Conservation (phyloP, 2,113 vertebrate species). For the Antechinus flavipes region DNA sequence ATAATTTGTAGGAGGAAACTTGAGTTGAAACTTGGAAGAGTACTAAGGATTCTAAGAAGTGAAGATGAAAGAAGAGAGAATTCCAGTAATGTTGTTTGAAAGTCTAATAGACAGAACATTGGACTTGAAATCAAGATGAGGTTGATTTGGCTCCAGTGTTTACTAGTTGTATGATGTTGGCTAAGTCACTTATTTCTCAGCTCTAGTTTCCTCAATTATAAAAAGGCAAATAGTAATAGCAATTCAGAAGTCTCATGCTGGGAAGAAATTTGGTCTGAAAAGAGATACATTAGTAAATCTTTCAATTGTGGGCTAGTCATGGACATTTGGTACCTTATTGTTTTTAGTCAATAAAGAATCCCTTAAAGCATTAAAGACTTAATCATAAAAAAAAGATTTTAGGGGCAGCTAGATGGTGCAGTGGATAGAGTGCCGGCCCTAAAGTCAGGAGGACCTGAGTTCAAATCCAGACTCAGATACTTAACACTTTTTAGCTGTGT, state of each 20-base stretch:
- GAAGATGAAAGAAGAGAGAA: not conserved
- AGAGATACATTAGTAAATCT: not conserved
- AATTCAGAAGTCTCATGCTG: not conserved
- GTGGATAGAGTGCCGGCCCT: too few species aligned
- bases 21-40: not conserved
- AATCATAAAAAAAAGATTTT: not conserved
- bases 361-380: not conserved
- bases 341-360: not conserved
- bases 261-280: not conserved
- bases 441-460: too few species aligned
- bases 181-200: not conserved
- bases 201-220: not conserved
- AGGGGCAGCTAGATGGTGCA: not conserved
- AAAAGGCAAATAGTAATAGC: not conserved
- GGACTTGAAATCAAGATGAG: not conserved
- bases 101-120: not conserved
- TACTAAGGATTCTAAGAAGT: not conserved
- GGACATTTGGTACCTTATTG: not conserved
- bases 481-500: too few species aligned
- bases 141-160: not conserved
- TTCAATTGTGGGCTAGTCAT: not conserved
- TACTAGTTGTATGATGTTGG: not conserved
- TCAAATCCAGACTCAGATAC: too few species aligned
- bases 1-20: not conserved
- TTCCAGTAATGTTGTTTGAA: not conserved